These are phyloP conservation scores for Crossaster papposus DNA, from an alignment of 53 echinoderm and acorn worm species.

Conservation along the genomic window DNA sequence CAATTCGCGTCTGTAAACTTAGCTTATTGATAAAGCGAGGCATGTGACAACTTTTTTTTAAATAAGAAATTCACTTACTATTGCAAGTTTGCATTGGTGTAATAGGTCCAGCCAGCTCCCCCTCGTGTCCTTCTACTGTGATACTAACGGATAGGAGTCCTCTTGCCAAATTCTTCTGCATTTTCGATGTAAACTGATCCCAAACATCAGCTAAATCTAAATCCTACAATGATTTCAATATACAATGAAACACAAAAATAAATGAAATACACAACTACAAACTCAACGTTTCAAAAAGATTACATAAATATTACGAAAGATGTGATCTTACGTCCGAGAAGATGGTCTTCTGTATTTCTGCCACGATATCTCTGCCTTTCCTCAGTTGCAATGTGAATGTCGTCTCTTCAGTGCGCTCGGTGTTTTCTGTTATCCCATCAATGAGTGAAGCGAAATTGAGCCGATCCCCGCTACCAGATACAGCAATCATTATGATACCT, in stretches of 20 bases:
- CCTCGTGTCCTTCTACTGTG: slow-evolving; percentile 58
- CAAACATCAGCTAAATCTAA: slow-evolving; percentile 78
- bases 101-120: slow-evolving; percentile 68
- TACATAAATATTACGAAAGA: background rate
- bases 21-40: too few relatives aligned
- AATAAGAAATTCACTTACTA: slow-evolving; percentile 77
- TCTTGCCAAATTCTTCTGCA: slow-evolving; percentile 81
- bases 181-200: slow-evolving; percentile 66
- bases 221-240: slow-evolving; percentile 55
- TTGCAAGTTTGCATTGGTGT: slow-evolving; percentile 87
- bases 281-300: background rate
- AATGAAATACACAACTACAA: background rate
- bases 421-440: slow-evolving; percentile 83
- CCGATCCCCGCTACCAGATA: slow-evolving; percentile 65
- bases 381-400: slow-evolving; percentile 67
- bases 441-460: slow-evolving; percentile 79
- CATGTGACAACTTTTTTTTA: background rate
- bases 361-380: slow-evolving; percentile 68
- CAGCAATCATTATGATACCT: slow-evolving; percentile 81
- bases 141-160: slow-evolving; percentile 81
- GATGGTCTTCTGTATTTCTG: slow-evolving; percentile 60
- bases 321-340: slow-evolving; percentile 64
- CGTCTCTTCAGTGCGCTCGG: slow-evolving; percentile 65
- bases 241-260: background rate
- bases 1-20: too few relatives aligned